phyloP scores from a whole-genome alignment of 2,888 invertebrate genomes.

The Xestia xanthographa region DNA sequence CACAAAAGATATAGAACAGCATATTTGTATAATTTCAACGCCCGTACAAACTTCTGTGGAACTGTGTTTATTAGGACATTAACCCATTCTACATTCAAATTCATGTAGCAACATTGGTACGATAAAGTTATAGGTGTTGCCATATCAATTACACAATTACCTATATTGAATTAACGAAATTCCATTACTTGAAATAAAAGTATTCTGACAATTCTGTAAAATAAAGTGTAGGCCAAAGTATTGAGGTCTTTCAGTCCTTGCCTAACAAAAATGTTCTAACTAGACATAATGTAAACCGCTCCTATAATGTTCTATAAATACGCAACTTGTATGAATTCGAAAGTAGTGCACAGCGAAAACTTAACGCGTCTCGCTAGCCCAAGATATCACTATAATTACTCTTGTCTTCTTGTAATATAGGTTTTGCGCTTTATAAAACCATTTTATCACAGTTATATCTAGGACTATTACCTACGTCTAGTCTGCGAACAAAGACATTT shows the following conservation, averaged over 20 bases:
- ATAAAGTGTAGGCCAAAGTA: slow-evolving; percentile 11
- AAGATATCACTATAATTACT: slow-evolving; percentile 52
- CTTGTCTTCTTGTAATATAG: slow-evolving; percentile 13
- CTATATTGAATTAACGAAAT: slow-evolving; percentile 23
- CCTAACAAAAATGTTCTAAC: slow-evolving; percentile 37
- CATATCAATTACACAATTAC: slow-evolving; percentile 18
- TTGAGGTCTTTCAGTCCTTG: background rate
- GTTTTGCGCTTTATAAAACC: background rate
- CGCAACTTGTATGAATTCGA: slow-evolving; percentile 55
- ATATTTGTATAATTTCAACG: slow-evolving; percentile 32
- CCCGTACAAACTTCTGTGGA: slow-evolving; percentile 33
- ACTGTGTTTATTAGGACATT: slow-evolving; percentile 48
- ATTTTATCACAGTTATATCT: slow-evolving; percentile 10
- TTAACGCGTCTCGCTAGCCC: slow-evolving; percentile 30
- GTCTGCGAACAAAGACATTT: slow-evolving; percentile 30
- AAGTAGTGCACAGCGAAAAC: slow-evolving; percentile 50
- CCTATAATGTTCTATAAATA: slow-evolving; percentile 48
- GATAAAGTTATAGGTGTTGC: slow-evolving; percentile 31
- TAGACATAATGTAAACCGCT: slow-evolving; percentile 24
- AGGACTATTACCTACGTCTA: slow-evolving; percentile 6
- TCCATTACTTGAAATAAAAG: background rate
- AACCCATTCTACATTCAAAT: slow-evolving; percentile 56
- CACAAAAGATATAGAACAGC: slow-evolving; percentile 10
- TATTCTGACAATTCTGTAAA: background rate
- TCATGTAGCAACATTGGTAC: slow-evolving; percentile 30